Conservation (phyloP, 2,797 vertebrate genomes). For the Enoplosus armatus region DNA sequence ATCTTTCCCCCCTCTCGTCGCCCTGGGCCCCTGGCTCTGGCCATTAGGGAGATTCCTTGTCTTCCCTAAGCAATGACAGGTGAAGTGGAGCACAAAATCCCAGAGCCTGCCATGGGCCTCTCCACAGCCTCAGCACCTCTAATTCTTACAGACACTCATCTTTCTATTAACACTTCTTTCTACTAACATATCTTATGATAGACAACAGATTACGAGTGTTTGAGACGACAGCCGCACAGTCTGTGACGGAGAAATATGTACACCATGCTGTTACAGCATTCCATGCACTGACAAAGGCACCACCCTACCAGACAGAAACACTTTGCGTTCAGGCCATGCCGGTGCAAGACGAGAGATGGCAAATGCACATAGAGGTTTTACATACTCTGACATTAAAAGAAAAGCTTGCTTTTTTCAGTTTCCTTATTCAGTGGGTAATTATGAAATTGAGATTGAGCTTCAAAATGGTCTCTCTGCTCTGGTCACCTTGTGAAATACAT, state of each 20-base stretch:
- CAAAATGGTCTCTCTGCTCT: background rate
- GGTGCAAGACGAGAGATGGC: conserved; percentile 1
- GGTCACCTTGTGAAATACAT: background rate
- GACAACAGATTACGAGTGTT: conserved; percentile 42
- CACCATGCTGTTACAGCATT: conserved; percentile 1
- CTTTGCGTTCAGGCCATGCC: background rate
- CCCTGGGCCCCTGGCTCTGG: conserved; percentile 69
- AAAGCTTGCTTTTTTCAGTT: background rate
- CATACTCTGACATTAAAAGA: background rate
- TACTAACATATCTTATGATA: conserved; percentile 36
- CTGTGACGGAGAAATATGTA: background rate
- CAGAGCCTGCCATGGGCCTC: conserved; percentile 59
- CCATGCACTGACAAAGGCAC: conserved; percentile 1
- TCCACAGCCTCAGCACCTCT: conserved; percentile 38
- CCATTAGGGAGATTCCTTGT: conserved; percentile 84
- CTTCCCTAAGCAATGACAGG: conserved; percentile 82
- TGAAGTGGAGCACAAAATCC: conserved; percentile 87
- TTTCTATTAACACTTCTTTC: conserved; percentile 42
- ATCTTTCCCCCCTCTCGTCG: conserved; percentile 51
- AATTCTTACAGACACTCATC: conserved; percentile 59
- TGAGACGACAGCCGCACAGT: background rate
- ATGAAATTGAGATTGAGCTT: background rate
- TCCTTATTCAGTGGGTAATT: background rate
- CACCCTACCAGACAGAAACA: background rate
- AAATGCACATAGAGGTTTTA: background rate